Conservation (phyloP, 2,797 vertebrate species). For the Macrochelys suwanniensis region DNA sequence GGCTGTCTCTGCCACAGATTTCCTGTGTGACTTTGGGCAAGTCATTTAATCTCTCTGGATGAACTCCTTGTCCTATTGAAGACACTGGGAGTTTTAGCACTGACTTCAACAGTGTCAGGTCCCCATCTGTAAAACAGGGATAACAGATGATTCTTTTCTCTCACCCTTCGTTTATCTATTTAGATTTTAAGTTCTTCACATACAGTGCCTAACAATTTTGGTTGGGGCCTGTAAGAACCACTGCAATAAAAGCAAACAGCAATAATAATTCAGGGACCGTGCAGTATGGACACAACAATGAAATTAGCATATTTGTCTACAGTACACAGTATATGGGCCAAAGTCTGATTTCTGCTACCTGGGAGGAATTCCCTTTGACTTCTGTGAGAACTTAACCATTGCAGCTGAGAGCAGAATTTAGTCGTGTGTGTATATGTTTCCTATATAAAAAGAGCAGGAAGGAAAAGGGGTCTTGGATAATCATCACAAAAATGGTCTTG, state of each 20-base stretch:
- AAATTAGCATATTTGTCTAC: not conserved
- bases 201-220: not conserved
- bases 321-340: not conserved
- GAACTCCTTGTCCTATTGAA: conserved; percentile 11
- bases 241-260: not conserved
- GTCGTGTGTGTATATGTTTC: not conserved
- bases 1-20: too few species aligned
- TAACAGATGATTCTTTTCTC: not conserved
- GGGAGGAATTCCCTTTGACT: not conserved
- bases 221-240: not conserved
- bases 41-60: not conserved
- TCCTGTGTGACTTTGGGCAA: not conserved
- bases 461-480: not conserved
- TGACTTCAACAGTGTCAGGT: not conserved
- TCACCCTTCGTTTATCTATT: not conserved
- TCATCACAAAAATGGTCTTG: not conserved
- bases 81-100: not conserved
- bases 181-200: not conserved
- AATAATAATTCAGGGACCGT: fast-evolving
- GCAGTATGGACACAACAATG: not conserved
- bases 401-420: not conserved
- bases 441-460: not conserved
- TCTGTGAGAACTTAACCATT: not conserved
- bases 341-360: not conserved
- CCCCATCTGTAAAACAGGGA: conserved; percentile 10